Percentiles rank a stretch among this genome's conserved stretches.
Evolutionary conservation across 2,888 invertebrate species (phyloP).

Genomic region (Eristalis arbustorum): DNA sequence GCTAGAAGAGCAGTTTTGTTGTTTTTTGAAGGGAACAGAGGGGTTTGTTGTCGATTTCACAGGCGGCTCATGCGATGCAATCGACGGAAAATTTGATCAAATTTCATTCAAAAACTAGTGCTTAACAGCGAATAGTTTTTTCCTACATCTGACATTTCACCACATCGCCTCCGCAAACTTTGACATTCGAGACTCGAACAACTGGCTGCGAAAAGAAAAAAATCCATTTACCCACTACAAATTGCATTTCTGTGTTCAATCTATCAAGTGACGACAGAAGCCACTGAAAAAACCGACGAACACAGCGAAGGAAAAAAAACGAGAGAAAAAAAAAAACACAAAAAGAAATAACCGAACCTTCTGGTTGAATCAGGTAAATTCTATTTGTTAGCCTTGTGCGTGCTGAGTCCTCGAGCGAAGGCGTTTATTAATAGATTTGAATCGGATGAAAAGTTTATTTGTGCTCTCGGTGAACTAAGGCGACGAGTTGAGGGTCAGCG

Average conservation of each 20-base stretch:
- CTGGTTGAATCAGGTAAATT: constrained; percentile 69
- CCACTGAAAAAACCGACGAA: constrained; percentile 25
- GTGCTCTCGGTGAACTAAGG: background rate
- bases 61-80: too few relatives aligned
- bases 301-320: background rate
- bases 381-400: constrained; percentile 50
- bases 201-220: constrained; percentile 7
- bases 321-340: background rate
- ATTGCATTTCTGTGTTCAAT: constrained; percentile 41
- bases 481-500: background rate
- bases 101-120: background rate
- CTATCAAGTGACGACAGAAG: constrained; percentile 47
- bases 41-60: too few relatives aligned
- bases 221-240: constrained; percentile 26
- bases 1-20: too few relatives aligned
- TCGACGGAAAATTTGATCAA: too few relatives aligned
- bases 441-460: constrained; percentile 45
- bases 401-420: constrained; percentile 24
- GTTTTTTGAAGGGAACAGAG: too few relatives aligned
- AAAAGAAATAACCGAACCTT: constrained; percentile 57
- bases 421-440: constrained; percentile 46
- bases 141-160: constrained; percentile 31
- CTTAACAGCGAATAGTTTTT: background rate
- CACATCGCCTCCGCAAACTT: constrained; percentile 8
- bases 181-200: constrained; percentile 59